Base-by-base conservation (phyloP, 2,113 vertebrate species). In the Trinectes maculatus region DNA sequence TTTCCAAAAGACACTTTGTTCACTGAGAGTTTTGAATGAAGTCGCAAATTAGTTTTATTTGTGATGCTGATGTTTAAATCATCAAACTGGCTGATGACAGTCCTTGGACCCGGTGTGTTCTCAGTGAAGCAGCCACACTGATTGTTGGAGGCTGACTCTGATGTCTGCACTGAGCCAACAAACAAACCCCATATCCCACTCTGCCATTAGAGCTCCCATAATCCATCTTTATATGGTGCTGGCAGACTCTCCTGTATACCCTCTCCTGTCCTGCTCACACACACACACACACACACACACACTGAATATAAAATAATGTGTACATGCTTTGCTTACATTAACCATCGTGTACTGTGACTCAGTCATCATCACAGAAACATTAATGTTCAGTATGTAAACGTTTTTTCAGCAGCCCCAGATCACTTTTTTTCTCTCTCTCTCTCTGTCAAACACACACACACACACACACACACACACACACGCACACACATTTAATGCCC, bases 381-480 rank as follows among this genome's bases (percentile, higher is more conserved):
- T 55, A 67, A 57, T 63, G 33, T 51, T 18, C 62, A 67, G 74
- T 24, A 61, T 63, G 22, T 77, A 72, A 82, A 77, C 74, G 66
- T 33, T 36, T 3, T 13, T 56, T 56, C 43, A 71, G 53, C 58
- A 52, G 15, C 33, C n/a, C n/a, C n/a, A 9, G 52, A 85, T 55
- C 75, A 66, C 74, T 61, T 6, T 58, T 29, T 21, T 51, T 22
- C 59, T 56, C 40, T 8, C 55, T 11, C 39, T 3, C 36, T 15
- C 40, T 5, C 54, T 8, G 2, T 5, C 59, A n/a, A n/a, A n/a
- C n/a, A n/a, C n/a, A 8, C 33, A 8, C 53, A 29, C 53, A 22
- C 42, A 16, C 52, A 34, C 55, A 8, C 43, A 31, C 40, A 36
- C 37, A 44, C 56, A 39, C 55, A 57, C 75, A 44, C 65, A 42